Evolutionary conservation across 2,888 invertebrate species (phyloP).

Genomic region (Sepioteuthis lessoniana): DNA sequence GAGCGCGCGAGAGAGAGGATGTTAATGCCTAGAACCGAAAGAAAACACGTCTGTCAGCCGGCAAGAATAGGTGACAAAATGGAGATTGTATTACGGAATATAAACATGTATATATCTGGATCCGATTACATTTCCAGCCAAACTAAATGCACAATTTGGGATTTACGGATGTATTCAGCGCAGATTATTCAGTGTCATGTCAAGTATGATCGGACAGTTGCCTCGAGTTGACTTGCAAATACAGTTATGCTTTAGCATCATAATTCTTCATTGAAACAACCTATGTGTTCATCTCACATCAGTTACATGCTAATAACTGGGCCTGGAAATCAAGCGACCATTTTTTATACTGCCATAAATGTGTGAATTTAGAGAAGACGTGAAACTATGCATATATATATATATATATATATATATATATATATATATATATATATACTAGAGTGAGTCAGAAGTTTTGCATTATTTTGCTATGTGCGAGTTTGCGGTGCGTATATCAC

Average conservation of each 20-base stretch:
- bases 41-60: not conserved
- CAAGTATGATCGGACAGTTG: not conserved
- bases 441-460: too few relatives aligned
- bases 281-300: not conserved
- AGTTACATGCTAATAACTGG: not conserved
- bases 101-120: not conserved
- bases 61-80: not conserved
- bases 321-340: not conserved
- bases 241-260: not conserved
- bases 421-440: too few relatives aligned
- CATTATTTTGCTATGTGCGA: too few relatives aligned
- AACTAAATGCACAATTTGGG: slow-evolving; percentile 21
- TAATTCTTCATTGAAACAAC: not conserved
- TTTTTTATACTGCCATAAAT: not conserved
- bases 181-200: slow-evolving; percentile 20
- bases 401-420: too few relatives aligned
- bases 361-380: not conserved
- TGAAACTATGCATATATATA: not conserved
- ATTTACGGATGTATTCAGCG: not conserved
- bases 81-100: slow-evolving; percentile 1
- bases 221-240: not conserved
- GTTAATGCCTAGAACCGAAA: not conserved
- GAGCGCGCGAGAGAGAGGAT: not conserved
- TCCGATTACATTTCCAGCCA: not conserved
- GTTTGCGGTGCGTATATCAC: too few relatives aligned